phyloP scores from a whole-genome alignment of 2,888 invertebrate species.

The Torymus aiolomorphi region DNA sequence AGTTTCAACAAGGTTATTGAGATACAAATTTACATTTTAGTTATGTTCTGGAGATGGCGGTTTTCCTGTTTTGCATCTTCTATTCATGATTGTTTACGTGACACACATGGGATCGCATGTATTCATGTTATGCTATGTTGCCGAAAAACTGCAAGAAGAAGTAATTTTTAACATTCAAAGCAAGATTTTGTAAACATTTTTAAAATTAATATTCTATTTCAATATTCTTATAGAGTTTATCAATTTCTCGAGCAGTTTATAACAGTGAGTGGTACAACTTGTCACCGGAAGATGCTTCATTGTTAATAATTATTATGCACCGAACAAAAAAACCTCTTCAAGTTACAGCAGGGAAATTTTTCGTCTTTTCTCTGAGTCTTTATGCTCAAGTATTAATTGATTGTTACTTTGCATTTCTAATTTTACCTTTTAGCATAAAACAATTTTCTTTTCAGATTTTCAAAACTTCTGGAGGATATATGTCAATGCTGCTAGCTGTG shows the following conservation, averaged over 20 bases:
- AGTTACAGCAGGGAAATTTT: constrained; percentile 60
- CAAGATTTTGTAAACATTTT: neutral
- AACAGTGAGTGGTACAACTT: constrained; percentile 58
- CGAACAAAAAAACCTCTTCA: constrained; percentile 53
- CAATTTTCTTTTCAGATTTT: constrained; percentile 33
- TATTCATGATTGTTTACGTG: constrained; percentile 37
- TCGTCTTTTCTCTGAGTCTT: constrained; percentile 48
- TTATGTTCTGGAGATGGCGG: neutral
- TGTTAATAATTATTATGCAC: constrained; percentile 58
- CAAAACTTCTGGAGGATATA: constrained; percentile 40
- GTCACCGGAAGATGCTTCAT: constrained; percentile 44
- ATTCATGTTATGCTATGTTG: constrained; percentile 48
- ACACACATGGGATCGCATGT: constrained; percentile 35
- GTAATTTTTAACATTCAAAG: constrained; percentile 9
- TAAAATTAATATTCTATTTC: no score
- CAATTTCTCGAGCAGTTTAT: constrained; percentile 39
- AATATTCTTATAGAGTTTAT: constrained; percentile 40
- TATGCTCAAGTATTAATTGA: constrained; percentile 49
- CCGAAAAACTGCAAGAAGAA: constrained; percentile 41
- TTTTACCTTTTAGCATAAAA: neutral
- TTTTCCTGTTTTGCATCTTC: constrained; percentile 6
- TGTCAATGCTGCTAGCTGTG: constrained; percentile 39
- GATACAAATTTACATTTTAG: neutral
- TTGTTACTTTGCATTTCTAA: neutral
- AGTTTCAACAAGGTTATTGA: no score